Percentiles rank a stretch among this genome's conserved stretches.
Evolutionary conservation across 1,140 invertebrate species (phyloP).

Genomic region (Sitophilus oryzae): DNA sequence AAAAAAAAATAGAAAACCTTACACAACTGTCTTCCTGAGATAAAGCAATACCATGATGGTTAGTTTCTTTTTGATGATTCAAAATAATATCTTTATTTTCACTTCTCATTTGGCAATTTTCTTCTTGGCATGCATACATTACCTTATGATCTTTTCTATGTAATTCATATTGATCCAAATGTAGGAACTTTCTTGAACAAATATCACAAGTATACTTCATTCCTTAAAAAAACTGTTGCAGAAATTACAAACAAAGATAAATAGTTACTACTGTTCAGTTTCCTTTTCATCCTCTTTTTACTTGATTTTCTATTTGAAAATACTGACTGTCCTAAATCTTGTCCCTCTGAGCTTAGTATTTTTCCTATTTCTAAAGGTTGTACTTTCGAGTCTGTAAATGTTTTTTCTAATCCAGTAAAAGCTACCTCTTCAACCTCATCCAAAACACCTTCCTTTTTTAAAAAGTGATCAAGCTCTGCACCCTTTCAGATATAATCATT

Average conservation of each 20-base stretch:
- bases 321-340: constrained; percentile 55
- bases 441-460: constrained; percentile 64
- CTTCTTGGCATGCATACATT: constrained; percentile 47
- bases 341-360: constrained; percentile 54
- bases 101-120: constrained; percentile 47
- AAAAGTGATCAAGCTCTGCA: constrained; percentile 66
- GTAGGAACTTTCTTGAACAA: constrained; percentile 51
- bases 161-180: constrained; percentile 46
- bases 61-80: constrained; percentile 49
- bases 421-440: constrained; percentile 48
- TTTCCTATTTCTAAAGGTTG: constrained; percentile 50
- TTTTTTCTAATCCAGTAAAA: constrained; percentile 2
- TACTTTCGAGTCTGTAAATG: background rate
- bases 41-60: constrained; percentile 46
- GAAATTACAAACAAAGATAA: constrained; percentile 46
- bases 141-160: constrained; percentile 45
- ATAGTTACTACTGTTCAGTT: constrained; percentile 30
- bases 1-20: too few species aligned
- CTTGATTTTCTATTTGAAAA: constrained; percentile 46
- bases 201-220: constrained; percentile 49
- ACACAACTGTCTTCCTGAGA: constrained; percentile 7
- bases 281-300: background rate
- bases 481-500: constrained; percentile 46
- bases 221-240: constrained; percentile 21
- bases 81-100: constrained; percentile 45